Evolutionary conservation across 1,140 invertebrate genomes (phyloP).

Genomic region (Lethrus apterus): DNA sequence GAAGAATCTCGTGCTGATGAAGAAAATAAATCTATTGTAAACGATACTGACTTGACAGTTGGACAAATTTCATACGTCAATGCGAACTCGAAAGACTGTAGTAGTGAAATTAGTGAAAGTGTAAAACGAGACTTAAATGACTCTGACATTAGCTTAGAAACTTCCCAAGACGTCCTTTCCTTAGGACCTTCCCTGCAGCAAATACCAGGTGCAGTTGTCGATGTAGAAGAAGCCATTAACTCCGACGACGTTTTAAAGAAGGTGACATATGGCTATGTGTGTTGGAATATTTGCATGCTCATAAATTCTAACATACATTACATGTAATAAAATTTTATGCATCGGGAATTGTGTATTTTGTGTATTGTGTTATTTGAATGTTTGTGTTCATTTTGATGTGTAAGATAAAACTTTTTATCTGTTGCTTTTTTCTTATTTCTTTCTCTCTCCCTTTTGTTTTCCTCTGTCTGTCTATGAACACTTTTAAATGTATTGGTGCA

Average conservation of each 20-base stretch:
- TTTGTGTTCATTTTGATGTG: slow-evolving; percentile 1
- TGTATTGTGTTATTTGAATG: slow-evolving; percentile 8
- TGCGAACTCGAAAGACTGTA: too few species aligned
- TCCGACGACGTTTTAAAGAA: slow-evolving; percentile 1
- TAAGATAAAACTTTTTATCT: not conserved
- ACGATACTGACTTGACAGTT: too few species aligned
- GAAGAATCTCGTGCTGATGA: not conserved
- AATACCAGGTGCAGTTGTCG: slow-evolving; percentile 15
- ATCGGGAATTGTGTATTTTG: slow-evolving; percentile 1
- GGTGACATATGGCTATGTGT: slow-evolving; percentile 11
- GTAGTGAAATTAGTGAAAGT: too few species aligned
- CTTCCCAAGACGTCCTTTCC: slow-evolving; percentile 26
- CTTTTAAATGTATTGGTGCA: too few species aligned
- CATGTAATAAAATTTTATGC: not conserved
- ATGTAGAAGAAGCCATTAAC: not conserved
- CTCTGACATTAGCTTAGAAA: too few species aligned
- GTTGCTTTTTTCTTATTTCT: too few species aligned
- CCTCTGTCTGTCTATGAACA: too few species aligned
- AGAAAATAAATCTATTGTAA: slow-evolving; percentile 3
- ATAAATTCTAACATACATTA: slow-evolving; percentile 1
- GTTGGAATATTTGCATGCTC: slow-evolving; percentile 9
- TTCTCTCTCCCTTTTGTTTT: too few species aligned
- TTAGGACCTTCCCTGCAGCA: slow-evolving; percentile 32
- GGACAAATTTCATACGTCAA: too few species aligned
- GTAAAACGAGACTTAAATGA: too few species aligned